phyloP scores from a whole-genome alignment of 1,140 invertebrate species.

The Sipha flava region DNA sequence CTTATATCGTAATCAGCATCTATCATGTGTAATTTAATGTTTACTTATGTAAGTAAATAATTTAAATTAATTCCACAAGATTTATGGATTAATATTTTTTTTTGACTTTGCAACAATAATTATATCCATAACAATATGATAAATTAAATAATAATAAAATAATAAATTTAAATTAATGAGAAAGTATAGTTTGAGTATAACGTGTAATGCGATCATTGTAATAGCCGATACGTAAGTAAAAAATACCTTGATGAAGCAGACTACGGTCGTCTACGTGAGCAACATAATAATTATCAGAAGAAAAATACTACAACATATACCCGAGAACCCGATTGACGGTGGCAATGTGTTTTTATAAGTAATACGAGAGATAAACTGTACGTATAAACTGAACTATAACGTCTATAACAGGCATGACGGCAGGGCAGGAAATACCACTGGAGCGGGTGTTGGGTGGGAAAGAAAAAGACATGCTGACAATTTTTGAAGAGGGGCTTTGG shows the following conservation, averaged over 20 bases:
- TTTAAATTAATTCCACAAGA: too few species aligned
- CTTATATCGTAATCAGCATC: too few species aligned
- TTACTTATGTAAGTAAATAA: too few species aligned
- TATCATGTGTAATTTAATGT: too few species aligned
- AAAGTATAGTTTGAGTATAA: too few species aligned
- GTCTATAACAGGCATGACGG: not conserved
- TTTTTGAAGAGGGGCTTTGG: slow-evolving; percentile 24
- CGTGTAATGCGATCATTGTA: not conserved
- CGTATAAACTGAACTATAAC: not conserved
- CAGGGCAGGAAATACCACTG: slow-evolving; percentile 26
- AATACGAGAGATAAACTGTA: not conserved
- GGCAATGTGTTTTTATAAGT: slow-evolving; percentile 25
- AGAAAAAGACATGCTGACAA: slow-evolving; percentile 13
- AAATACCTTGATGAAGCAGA: not conserved
- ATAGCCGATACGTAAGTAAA: not conserved
- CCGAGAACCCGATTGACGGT: not conserved
- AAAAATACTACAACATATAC: not conserved
- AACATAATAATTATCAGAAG: not conserved
- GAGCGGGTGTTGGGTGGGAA: not conserved
- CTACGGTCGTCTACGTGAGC: not conserved
- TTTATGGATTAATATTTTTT: too few species aligned
- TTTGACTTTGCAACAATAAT: too few species aligned
- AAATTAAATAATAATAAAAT: too few species aligned
- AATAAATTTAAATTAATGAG: too few species aligned
- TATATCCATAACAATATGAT: too few species aligned